Evolutionary conservation across 2,797 vertebrate species (phyloP), one percentile per base, ranked within the genome.

Genomic region (Halcyon badia): DNA sequence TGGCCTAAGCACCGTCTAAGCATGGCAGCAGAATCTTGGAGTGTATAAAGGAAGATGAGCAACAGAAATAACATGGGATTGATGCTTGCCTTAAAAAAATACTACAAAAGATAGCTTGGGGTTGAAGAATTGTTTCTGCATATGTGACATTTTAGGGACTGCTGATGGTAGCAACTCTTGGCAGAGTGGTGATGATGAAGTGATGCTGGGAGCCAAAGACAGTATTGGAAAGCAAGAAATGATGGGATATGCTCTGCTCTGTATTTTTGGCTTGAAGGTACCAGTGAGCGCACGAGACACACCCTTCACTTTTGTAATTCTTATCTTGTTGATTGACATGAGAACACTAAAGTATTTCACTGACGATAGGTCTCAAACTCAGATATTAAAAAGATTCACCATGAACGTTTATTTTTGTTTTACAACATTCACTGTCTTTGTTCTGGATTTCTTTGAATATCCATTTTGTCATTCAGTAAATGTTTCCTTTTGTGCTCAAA

Each of bases 401-500:
- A 25, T 35, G 15, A 83, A 82, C 7, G 28, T 62, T 88, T 54
- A 56, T 83, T 39, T 18, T 87, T 81, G 33, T 88, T 76, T 57
- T n/a, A 49, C n/a, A 48, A 4, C 12, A 41, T 78, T 91, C 35
- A 20, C 44, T 35, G 51, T 52, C 58, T 96, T 96, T 87, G 64
- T 71, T 91, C 89, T 83, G 71, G 25, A 82, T 83, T 77, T 75
- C 78, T 93, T 77, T 87, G 83, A 90, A 68, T 94, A 85, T 54
- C 65, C 60, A n/a, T 91, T 96, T 92, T 94, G 71, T 87, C 78
- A 85, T 89, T 85, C 26, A 71, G 78, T 73, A 90, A 92, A 85
- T 89, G 56, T 85, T 96, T 91, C 48, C 65, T 89, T 96, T 89
- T 80, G 73, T 75, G 70, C 48, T 91, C 77, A 89, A 90, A 95